phyloP scores from a whole-genome alignment of 2,113 vertebrate species.

The Pteronura brasiliensis region DNA sequence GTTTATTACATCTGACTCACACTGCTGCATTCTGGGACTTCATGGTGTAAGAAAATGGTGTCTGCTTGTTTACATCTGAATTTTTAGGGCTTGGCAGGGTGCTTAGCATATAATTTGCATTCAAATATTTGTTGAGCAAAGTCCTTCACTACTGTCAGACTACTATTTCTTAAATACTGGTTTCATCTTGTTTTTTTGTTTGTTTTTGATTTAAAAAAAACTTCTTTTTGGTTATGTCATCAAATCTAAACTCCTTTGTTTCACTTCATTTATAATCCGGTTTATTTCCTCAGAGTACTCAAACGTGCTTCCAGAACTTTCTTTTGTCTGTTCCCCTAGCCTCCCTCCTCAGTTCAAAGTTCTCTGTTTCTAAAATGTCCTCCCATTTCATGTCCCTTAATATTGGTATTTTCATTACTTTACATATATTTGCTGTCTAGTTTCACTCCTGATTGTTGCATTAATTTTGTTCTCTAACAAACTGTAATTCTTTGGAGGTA shows the following conservation, averaged over 20 bases:
- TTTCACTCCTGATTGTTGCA: not conserved
- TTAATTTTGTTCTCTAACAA: not conserved
- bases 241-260: not conserved
- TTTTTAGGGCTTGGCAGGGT: not conserved
- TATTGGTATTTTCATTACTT: not conserved
- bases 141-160: not conserved
- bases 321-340: accelerated
- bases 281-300: not conserved
- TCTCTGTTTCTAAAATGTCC: not conserved
- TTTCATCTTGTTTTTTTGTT: not conserved
- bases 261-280: not conserved
- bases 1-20: not conserved
- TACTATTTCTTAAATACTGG: not conserved
- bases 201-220: not conserved
- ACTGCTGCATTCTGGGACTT: not conserved
- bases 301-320: not conserved
- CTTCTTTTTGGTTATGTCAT: not conserved
- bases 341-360: not conserved
- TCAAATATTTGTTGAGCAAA: not conserved
- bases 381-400: not conserved
- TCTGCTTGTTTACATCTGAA: not conserved
- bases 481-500: not conserved
- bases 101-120: not conserved
- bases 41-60: not conserved
- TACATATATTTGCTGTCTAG: not conserved